Evolutionary conservation across 2,888 invertebrate species (phyloP), one percentile per base, ranked within the genome.

Genomic region (Mimas tiliae): DNA sequence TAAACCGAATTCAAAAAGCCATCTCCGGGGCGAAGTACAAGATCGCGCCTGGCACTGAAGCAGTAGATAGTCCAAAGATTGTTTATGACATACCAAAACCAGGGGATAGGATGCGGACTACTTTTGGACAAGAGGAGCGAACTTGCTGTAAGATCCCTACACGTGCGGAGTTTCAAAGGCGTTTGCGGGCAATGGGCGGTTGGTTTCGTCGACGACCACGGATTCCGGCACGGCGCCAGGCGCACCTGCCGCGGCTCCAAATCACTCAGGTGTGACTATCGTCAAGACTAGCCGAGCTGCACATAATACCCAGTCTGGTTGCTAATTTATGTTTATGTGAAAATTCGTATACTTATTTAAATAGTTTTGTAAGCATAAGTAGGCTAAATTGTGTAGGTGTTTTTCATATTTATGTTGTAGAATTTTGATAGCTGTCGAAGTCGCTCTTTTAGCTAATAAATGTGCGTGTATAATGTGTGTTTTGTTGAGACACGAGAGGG

Each of bases 391-490:
- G 75, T 47, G 14, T 65, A 33, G 45, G 47, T 85, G 80, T 81
- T 79, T 3, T 27, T 79, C 80, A 55, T 85, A 79, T 81, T 79
- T 79, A 81, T 85, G 75, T 82, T 82, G 86, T 90, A 87, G 89
- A 86, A 76, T 77, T 76, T 84, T 88, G 77, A 83, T 83, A 83
- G 84, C 2, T 27, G 4, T 27, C 83, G 80, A 83, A 85, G 89
- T 91, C 90, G 88, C 82, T 81, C 86, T 88, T 80, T 87, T 86
- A 84, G 92, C 91, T 93, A 92, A 90, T 92, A 91, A 91, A 91
- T 84, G 88, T 89, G 84, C 88, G 79, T 86, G 83, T 74, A 86
- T 89, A 88, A 91, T 88, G 81, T 87, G 91, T 90, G 92, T 91
- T 92, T 90, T 89, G 92, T 89, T 92, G 82, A 84, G 81, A 85